Evolutionary conservation across 2,113 vertebrate species (phyloP).

Genomic region (Amblyopsis rosae): DNA sequence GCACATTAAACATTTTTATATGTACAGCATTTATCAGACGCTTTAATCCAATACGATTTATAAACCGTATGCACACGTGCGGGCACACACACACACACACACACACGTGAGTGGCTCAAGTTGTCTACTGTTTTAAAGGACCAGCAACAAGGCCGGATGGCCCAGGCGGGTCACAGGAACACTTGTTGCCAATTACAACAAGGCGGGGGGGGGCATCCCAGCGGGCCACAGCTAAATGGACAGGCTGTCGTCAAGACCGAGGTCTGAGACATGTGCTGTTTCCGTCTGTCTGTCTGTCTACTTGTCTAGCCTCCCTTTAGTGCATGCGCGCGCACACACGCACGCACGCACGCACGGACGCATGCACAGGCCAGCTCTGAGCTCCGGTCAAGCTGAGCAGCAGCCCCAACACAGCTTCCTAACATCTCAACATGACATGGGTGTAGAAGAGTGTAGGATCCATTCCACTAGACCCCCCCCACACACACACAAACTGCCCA

Average conservation of each 20-base stretch:
- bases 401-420: constrained; percentile 75
- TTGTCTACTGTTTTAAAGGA: constrained; percentile 13
- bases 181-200: constrained; percentile 70
- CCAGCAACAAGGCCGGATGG: constrained; percentile 43
- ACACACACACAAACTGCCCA: constrained; percentile 76
- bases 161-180: constrained; percentile 45
- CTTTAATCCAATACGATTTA: no score
- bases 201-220: constrained; percentile 47
- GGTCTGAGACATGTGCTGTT: constrained; percentile 44
- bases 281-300: neutral
- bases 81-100: no score
- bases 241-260: constrained; percentile 62
- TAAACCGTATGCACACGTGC: no score
- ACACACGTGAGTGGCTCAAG: no score
- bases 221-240: constrained; percentile 58
- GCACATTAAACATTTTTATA: no score
- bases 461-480: constrained; percentile 78
- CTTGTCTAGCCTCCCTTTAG: neutral
- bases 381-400: constrained; percentile 62
- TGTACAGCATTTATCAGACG: no score
- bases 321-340: no score
- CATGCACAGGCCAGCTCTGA: constrained; percentile 2
- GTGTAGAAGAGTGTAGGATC: constrained; percentile 78
- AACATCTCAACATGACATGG: constrained; percentile 74
- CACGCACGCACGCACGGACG: constrained; percentile 4